A percentile compares a stretch with the other conserved stretches of the same genome.
phyloP scores from a whole-genome alignment of 2,797 vertebrate genomes.

The Silurus lanzhouensis region DNA sequence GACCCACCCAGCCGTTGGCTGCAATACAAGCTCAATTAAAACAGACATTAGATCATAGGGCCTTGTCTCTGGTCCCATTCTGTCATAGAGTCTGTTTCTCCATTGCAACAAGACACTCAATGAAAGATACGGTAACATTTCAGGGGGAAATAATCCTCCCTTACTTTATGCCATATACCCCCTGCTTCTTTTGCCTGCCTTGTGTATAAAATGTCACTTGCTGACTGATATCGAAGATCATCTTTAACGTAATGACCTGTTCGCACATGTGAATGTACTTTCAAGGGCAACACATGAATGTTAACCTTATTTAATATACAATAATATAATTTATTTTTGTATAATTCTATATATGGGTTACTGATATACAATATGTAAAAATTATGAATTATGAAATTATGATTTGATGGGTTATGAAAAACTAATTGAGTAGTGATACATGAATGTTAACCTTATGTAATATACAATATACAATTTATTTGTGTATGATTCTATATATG shows the following conservation, averaged over 20 bases:
- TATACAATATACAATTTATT: background rate
- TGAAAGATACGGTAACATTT: slow-evolving; percentile 65
- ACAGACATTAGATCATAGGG: slow-evolving; percentile 59
- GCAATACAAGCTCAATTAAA: slow-evolving; percentile 58
- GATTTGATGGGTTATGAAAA: background rate
- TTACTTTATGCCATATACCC: slow-evolving; percentile 31
- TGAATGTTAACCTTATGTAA: background rate
- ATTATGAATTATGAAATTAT: too few species aligned
- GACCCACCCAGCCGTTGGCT: slow-evolving; percentile 28
- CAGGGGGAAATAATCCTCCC: slow-evolving; percentile 27
- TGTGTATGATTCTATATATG: background rate
- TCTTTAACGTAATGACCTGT: background rate
- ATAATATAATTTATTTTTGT: background rate
- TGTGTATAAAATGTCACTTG: slow-evolving; percentile 11
- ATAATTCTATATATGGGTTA: background rate
- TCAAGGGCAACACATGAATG: background rate
- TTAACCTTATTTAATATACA: background rate
- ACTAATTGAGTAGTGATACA: background rate
- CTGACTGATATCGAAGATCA: background rate
- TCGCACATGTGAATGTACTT: background rate
- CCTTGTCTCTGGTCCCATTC: slow-evolving; percentile 66
- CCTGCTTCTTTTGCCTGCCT: slow-evolving; percentile 20
- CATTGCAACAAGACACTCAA: slow-evolving; percentile 60
- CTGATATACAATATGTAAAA: background rate
- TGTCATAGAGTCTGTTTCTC: slow-evolving; percentile 62